These are phyloP conservation scores for Drosophila albomicans DNA, from an alignment of 1,140 invertebrate genomes.

Conservation along the genomic window DNA sequence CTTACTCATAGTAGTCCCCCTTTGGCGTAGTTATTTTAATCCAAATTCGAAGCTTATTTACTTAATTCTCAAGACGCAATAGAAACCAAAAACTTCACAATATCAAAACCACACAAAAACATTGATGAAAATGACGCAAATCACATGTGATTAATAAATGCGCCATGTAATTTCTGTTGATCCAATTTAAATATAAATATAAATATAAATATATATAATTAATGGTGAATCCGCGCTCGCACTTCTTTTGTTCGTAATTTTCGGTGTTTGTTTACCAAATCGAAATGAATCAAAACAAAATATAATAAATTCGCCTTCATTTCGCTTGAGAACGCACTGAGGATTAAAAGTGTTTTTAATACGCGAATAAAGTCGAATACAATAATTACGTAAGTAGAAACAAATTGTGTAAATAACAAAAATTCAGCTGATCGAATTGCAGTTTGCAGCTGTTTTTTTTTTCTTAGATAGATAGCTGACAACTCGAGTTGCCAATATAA, in stretches of 20 bases:
- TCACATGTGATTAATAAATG: constrained; percentile 13
- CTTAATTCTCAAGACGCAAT: constrained; percentile 3
- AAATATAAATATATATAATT: not conserved
- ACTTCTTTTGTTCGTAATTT: constrained; percentile 9
- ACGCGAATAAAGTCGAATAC: not conserved
- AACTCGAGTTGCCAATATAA: constrained; percentile 63
- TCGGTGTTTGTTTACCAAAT: constrained; percentile 16
- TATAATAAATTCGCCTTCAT: not conserved
- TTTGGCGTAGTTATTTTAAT: not conserved
- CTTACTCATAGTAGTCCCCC: no score
- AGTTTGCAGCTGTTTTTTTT: constrained; percentile 58
- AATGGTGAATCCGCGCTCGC: not conserved
- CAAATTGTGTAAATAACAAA: constrained; percentile 41
- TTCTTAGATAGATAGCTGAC: constrained; percentile 60
- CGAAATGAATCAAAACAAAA: not conserved
- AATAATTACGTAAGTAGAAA: constrained; percentile 19
- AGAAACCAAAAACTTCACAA: not conserved
- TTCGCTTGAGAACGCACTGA: constrained; percentile 4
- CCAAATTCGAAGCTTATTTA: not conserved
- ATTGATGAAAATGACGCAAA: constrained; percentile 18
- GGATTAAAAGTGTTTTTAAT: constrained; percentile 7
- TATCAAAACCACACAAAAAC: constrained; percentile 1
- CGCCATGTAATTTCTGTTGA: constrained; percentile 8
- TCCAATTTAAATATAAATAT: not conserved
- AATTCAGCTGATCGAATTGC: constrained; percentile 47